These are phyloP conservation scores for Hololepta plana DNA, from an alignment of 2,888 invertebrate species.

Conservation along the genomic window DNA sequence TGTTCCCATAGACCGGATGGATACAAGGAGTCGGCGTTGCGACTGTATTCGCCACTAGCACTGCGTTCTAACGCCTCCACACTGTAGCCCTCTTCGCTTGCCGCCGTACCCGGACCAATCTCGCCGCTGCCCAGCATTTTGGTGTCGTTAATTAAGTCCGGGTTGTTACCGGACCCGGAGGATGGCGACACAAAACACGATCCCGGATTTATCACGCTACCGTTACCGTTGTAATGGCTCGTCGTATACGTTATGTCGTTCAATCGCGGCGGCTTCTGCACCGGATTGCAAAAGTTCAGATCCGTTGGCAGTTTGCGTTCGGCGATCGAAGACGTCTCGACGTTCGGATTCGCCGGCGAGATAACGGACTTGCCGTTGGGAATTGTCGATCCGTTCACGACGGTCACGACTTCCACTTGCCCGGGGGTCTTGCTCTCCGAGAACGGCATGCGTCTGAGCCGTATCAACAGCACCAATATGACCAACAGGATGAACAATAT, in stretches of 20 bases:
- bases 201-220: conserved; percentile 40
- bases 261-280: conserved; percentile 51
- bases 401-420: conserved; percentile 51
- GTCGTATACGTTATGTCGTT: conserved; percentile 52
- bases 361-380: conserved; percentile 31
- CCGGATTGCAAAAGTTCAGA: conserved; percentile 38
- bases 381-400: conserved; percentile 32
- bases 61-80: conserved; percentile 31
- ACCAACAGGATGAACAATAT: conserved; percentile 56
- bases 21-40: conserved; percentile 58
- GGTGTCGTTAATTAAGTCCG: conserved; percentile 73
- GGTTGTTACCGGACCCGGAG: conserved; percentile 59
- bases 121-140: conserved; percentile 42
- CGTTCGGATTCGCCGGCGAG: conserved; percentile 30
- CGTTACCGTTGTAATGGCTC: conserved; percentile 48
- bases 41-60: conserved; percentile 60
- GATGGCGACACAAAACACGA: conserved; percentile 58
- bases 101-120: conserved; percentile 15
- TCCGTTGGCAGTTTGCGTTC: conserved; percentile 28
- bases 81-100: conserved; percentile 16
- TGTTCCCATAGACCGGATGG: conserved; percentile 67
- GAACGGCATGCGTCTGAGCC: conserved; percentile 53
- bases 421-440: conserved; percentile 62
- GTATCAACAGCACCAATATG: conserved; percentile 53
- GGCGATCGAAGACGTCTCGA: conserved; percentile 29